Evolutionary conservation across 2,797 vertebrate species (phyloP), one percentile per base, ranked within the genome.

Genomic region (Sylvilagus floridanus): DNA sequence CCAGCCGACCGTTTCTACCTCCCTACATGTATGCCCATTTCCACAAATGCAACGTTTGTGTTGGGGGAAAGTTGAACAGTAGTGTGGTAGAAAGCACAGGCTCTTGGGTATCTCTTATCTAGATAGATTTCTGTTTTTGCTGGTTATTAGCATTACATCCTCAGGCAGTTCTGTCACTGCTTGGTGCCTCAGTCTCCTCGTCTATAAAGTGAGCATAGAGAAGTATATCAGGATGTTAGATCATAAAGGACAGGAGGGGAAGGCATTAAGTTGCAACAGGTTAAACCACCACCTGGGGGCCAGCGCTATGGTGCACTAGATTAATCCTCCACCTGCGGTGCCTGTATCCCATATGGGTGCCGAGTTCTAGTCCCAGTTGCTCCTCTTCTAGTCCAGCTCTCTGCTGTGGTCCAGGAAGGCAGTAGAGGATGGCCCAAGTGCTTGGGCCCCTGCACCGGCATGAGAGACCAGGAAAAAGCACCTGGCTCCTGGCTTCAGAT

Each of bases 21-120:
- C 63, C 24, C 63, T 32, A 78, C 54, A 60, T 13, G 57, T 72
- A 88, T 54, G 84, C 84, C 76, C 32, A 57, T 83, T 96, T 96
- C 81, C 52, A 83, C 66, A 90, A 75, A 54, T 50, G 21, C 19
- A 62, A 10, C 28, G 19, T 62, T 87, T 65, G 11, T 75, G 42
- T 37, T 77, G 28, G 68, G 83, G 2, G 47, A 69, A 75, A 71
- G 11, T 75, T 77, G 26, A 66, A 93, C 68, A 75, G 76, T 50
- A 76, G 47, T 50, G 10, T 95, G 79, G 21, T 71, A 12, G 75
- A 77, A 95, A 85, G 68, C 50, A 65, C 73, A 60, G 37, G 30
- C n/a, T 81, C 68, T 85, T 57, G 28, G 26, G 12, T 91, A 60
- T 86, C 63, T 68, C 72, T 63, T 87, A 63, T 42, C 42, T 75